Evolutionary conservation across 2,113 vertebrate species (phyloP).

Genomic region (Odocoileus hemionus): DNA sequence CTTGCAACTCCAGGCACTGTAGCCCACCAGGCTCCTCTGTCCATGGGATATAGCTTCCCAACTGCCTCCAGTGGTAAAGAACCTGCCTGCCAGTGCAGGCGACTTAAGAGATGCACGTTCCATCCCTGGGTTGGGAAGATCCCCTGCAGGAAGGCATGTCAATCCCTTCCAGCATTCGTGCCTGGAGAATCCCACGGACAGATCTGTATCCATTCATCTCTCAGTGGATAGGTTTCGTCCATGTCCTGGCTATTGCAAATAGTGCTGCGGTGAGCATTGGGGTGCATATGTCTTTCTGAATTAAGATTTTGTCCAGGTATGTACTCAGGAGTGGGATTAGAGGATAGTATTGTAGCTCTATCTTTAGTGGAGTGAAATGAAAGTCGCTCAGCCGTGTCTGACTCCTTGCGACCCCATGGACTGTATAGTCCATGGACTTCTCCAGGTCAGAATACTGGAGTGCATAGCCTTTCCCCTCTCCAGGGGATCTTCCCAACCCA

Average conservation of each 20-base stretch:
- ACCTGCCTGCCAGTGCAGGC: neutral
- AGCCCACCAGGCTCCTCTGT: neutral
- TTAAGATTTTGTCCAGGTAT: neutral
- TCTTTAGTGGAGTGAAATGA: neutral
- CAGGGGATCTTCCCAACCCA: neutral
- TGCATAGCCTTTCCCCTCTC: neutral
- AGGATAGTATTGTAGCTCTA: rapidly evolving
- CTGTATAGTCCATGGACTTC: neutral
- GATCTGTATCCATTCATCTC: neutral
- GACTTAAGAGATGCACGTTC: rapidly evolving
- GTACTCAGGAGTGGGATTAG: neutral
- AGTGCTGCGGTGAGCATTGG: rapidly evolving
- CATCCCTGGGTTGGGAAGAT: rapidly evolving
- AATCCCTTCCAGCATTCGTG: neutral
- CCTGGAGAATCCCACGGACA: neutral
- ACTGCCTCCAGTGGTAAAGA: rapidly evolving
- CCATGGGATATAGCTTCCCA: neutral
- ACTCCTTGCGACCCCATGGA: neutral
- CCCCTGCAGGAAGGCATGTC: neutral
- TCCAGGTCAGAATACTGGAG: neutral
- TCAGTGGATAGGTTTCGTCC: too few species aligned
- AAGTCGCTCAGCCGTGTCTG: neutral
- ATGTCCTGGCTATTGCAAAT: neutral
- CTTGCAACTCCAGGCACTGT: neutral
- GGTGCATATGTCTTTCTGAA: neutral